Base-by-base conservation (phyloP, 2,888 invertebrate species). In the Pollenia griseotomentosa region DNA sequence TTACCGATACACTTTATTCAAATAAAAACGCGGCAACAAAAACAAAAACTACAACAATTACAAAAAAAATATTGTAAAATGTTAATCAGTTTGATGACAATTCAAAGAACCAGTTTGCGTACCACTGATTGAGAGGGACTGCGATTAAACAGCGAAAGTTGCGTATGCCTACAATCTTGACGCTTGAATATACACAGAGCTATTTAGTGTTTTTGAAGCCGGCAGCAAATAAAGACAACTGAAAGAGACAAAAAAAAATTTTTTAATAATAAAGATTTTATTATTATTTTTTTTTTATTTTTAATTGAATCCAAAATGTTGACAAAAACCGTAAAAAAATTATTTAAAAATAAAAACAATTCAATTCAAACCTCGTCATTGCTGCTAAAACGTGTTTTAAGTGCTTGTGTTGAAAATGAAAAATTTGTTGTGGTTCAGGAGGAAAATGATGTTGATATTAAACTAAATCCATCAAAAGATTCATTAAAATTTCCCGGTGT, bases 401-500 rank as follows among this genome's bases (percentile, higher is more conserved):
- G 82, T 48, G 89, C 89, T 46, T 53, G 48, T 48, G 90, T 92
- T 48, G 91, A 91, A 59, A 88, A 90, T 23, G 90, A 89, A 8
- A 75, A 87, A 57, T 89, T 89, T 63, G 87, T 93, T 6, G 90
- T 92, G 23, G 89, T 92, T 40, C 68, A 83, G 9, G 68, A 74
- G 55, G 53, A 68, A 59, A 65, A 19, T 9, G 61, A 55, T 23
- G 59, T 46, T 0, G 33, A 63, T 33, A 42, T 33, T 9, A 55
- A 7, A 95, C 95, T 59, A 71, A 63, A 57, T 16, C 19, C 70
- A 16, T 82, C 16, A 71, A 83, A 92, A 46, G 23, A 85, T 0
- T 11, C 90, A 0, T 87, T 95, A 23, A 91, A 94, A 86, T 96
- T 95, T 90, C 96, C 97, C 0, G 94, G 94, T 84, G 94, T 96